phyloP scores from a whole-genome alignment of 1,140 invertebrate genomes.

The Samia ricini region DNA sequence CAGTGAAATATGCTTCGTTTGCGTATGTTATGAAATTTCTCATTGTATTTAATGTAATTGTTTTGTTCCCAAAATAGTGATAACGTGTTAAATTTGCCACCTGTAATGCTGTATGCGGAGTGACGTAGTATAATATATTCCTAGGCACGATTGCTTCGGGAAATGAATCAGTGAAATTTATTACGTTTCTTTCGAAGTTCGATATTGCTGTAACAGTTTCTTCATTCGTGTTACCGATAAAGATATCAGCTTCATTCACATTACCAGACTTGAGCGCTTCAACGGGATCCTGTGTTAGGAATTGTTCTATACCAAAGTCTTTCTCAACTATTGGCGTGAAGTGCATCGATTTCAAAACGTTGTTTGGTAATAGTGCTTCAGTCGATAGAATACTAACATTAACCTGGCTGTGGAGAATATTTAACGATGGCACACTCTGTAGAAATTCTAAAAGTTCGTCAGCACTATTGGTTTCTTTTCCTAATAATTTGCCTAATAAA shows the following conservation, averaged over 20 bases:
- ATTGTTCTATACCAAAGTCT: conserved; percentile 2
- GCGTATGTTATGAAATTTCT: conserved; percentile 42
- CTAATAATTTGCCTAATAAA: conserved; percentile 44
- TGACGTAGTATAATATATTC: conserved; percentile 15
- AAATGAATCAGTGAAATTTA: conserved; percentile 19
- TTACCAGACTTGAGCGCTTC: not conserved
- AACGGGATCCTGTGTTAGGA: not conserved
- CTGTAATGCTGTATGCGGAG: conserved; percentile 20
- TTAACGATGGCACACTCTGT: conserved; percentile 38
- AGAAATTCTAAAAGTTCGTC: conserved; percentile 57
- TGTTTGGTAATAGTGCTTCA: not conserved
- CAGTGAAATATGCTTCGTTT: conserved; percentile 45
- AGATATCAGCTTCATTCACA: conserved; percentile 7
- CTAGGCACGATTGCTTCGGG: conserved; percentile 18
- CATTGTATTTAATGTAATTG: conserved; percentile 28
- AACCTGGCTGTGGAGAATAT: conserved; percentile 34
- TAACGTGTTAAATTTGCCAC: conserved; percentile 44
- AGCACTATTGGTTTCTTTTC: conserved; percentile 47
- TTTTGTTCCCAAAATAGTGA: conserved; percentile 63
- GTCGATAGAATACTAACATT: not conserved
- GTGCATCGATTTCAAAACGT: not conserved
- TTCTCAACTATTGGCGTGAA: conserved; percentile 12
- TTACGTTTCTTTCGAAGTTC: not conserved
- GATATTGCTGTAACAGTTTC: not conserved
- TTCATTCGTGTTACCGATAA: conserved; percentile 10